Percentiles rank a stretch among this genome's conserved stretches.
phyloP scores from a whole-genome alignment of 1,140 invertebrate genomes.

The Zaprionus africanus region DNA sequence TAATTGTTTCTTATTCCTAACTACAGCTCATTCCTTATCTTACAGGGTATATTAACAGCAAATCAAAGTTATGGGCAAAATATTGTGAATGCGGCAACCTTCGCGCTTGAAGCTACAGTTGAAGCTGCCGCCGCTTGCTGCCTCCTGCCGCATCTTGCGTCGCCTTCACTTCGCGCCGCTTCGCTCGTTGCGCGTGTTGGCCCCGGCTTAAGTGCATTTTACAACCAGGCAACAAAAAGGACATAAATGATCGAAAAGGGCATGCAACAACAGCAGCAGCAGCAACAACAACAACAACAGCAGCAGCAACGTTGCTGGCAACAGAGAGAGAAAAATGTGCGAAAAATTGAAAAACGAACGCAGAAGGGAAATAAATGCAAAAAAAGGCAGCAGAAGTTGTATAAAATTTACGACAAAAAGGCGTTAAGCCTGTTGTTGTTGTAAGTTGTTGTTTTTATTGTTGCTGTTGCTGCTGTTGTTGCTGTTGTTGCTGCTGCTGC shows the following conservation, averaged over 20 bases:
- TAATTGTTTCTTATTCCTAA: no score
- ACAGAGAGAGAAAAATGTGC: slow-evolving; percentile 63
- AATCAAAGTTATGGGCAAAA: slow-evolving; percentile 57
- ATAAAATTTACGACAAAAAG: slow-evolving; percentile 77
- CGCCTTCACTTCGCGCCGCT: neutral
- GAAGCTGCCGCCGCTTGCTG: slow-evolving; percentile 24
- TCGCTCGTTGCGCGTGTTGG: slow-evolving; percentile 1
- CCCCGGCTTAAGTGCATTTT: slow-evolving; percentile 76
- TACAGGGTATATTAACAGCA: slow-evolving; percentile 44
- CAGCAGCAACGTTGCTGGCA: slow-evolving; percentile 16
- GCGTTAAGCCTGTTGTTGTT: slow-evolving; percentile 71
- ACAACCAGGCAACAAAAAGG: slow-evolving; percentile 72
- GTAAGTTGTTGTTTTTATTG: slow-evolving; percentile 19
- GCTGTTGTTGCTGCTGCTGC: slow-evolving; percentile 20
- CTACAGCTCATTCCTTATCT: neutral
- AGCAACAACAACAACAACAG: slow-evolving; percentile 19
- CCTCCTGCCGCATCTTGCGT: slow-evolving; percentile 33
- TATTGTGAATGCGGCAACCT: slow-evolving; percentile 52
- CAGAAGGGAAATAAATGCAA: slow-evolving; percentile 39
- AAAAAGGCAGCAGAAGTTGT: slow-evolving; percentile 44
- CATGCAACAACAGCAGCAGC: slow-evolving; percentile 57
- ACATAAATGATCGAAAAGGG: slow-evolving; percentile 81
- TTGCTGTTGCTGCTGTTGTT: slow-evolving; percentile 37
- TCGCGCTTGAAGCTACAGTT: slow-evolving; percentile 42
- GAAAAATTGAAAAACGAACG: slow-evolving; percentile 65